Evolutionary conservation across 2,797 vertebrate species (phyloP).

Genomic region (Babyrousa celebensis): DNA sequence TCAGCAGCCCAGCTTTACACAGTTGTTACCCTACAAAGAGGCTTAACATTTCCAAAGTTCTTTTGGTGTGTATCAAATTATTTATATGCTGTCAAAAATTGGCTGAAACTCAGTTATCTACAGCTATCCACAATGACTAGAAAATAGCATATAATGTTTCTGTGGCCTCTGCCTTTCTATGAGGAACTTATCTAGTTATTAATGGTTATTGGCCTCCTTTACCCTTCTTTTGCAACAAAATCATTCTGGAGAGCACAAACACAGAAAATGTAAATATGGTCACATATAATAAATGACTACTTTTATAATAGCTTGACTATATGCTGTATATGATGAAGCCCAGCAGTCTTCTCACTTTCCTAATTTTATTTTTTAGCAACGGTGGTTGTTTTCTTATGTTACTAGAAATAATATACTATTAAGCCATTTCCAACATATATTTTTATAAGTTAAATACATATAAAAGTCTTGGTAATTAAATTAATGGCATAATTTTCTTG

Average conservation of each 20-base stretch:
- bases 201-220: slow-evolving; percentile 64
- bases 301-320: slow-evolving; percentile 57
- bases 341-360: slow-evolving; percentile 6
- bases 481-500: slow-evolving; percentile 58
- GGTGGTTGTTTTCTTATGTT: slow-evolving; percentile 47
- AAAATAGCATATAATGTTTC: slow-evolving; percentile 70
- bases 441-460: slow-evolving; percentile 53
- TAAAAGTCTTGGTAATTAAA: slow-evolving; percentile 66
- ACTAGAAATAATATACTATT: slow-evolving; percentile 51
- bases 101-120: slow-evolving; percentile 66
- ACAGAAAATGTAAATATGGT: slow-evolving; percentile 71
- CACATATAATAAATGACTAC: slow-evolving; percentile 52
- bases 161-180: slow-evolving; percentile 55
- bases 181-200: slow-evolving; percentile 59
- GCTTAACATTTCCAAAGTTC: slow-evolving; percentile 37
- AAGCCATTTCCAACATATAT: slow-evolving; percentile 32
- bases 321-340: not conserved
- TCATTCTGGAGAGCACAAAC: slow-evolving; percentile 70
- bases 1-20: not conserved
- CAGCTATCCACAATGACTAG: slow-evolving; percentile 67
- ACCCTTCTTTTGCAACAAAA: slow-evolving; percentile 69
- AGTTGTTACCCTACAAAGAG: slow-evolving; percentile 55
- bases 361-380: slow-evolving; percentile 62
- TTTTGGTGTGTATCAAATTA: slow-evolving; percentile 64
- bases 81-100: slow-evolving; percentile 74